These are phyloP conservation scores for Caenorhabditis tropicalis DNA, from an alignment of 1,140 invertebrate genomes.

Conservation along the genomic window DNA sequence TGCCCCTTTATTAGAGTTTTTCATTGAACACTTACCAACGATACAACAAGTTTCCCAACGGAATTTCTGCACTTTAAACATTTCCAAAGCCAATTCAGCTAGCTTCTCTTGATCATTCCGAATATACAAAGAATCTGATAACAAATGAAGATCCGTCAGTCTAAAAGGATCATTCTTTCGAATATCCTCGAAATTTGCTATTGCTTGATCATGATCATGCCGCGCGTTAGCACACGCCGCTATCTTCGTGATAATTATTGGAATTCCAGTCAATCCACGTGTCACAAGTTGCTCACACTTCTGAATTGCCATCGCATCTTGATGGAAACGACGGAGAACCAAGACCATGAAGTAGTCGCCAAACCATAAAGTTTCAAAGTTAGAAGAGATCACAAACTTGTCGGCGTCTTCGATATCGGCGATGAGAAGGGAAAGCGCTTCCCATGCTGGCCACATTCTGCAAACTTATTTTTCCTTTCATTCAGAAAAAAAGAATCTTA, in stretches of 20 bases:
- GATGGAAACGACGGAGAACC: slow-evolving; percentile 41
- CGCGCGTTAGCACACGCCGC: slow-evolving; percentile 15
- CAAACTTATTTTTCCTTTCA: not conserved
- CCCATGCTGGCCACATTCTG: slow-evolving; percentile 55
- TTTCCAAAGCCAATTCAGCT: slow-evolving; percentile 88
- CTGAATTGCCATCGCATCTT: slow-evolving; percentile 34
- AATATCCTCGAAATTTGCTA: slow-evolving; percentile 61
- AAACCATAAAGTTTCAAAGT: slow-evolving; percentile 39
- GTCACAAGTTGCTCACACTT: slow-evolving; percentile 30
- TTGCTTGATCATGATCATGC: slow-evolving; percentile 60
- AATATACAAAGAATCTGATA: slow-evolving; percentile 28
- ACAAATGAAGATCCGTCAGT: slow-evolving; percentile 55
- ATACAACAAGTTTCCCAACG: slow-evolving; percentile 96
- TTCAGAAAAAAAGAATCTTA: not conserved
- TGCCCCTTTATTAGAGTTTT: not conserved
- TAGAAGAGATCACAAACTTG: not conserved
- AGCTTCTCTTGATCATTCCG: slow-evolving; percentile 82
- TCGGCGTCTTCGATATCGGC: slow-evolving; percentile 31
- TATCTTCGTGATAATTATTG: slow-evolving; percentile 40
- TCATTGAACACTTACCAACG: slow-evolving; percentile 80
- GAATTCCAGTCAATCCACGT: slow-evolving; percentile 16
- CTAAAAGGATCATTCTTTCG: slow-evolving; percentile 64
- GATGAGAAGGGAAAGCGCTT: slow-evolving; percentile 13
- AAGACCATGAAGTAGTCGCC: slow-evolving; percentile 46
- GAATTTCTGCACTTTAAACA: slow-evolving; percentile 93